Conservation (phyloP, 2,113 vertebrate genomes). For the Melanotaenia duboulayi region DNA sequence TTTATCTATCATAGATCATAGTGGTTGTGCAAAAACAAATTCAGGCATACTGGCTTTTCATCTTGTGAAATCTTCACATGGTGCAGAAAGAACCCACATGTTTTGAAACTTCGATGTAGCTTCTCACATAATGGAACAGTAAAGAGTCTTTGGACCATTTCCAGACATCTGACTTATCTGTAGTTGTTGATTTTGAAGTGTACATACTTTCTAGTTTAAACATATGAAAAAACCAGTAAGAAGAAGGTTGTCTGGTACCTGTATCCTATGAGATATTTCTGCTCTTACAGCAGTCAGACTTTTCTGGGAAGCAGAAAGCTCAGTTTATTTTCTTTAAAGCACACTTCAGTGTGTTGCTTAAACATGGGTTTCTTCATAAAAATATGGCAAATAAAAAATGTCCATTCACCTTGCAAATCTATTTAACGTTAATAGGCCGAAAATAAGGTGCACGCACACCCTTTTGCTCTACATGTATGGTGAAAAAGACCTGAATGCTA, state of each 20-base stretch:
- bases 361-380: not conserved
- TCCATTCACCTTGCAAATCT: not conserved
- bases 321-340: not conserved
- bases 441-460: conserved; percentile 13
- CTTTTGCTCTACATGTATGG: conserved; percentile 20
- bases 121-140: not conserved
- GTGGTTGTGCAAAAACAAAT: conserved; percentile 18
- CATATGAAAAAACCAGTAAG: not conserved
- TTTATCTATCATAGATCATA: conserved; percentile 8
- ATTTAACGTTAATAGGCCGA: conserved; percentile 3
- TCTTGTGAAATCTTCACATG: conserved; percentile 6
- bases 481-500: conserved; percentile 59
- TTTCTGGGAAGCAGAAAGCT: conserved; percentile 11
- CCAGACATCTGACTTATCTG: conserved; percentile 2
- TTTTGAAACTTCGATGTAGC: not conserved
- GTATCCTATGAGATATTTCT: conserved; percentile 3
- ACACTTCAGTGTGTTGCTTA: not conserved
- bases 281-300: not conserved
- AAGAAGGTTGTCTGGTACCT: not conserved
- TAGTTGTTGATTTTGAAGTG: not conserved
- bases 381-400: not conserved
- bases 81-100: not conserved
- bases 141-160: not conserved
- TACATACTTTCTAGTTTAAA: not conserved
- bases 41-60: not conserved